Base-by-base conservation (phyloP, 2,888 invertebrate genomes). In the Halictus quadricinctus region DNA sequence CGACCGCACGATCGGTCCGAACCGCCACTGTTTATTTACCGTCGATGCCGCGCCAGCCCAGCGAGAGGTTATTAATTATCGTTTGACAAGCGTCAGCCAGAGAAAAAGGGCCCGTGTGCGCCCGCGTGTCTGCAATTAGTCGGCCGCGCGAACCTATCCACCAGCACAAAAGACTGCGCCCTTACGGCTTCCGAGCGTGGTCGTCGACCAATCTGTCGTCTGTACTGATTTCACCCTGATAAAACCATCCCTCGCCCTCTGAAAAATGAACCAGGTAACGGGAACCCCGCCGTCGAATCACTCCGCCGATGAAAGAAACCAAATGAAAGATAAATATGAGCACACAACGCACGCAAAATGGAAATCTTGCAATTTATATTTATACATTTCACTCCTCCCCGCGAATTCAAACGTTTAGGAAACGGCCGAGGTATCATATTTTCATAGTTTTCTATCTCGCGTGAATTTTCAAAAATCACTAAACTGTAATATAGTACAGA, bases 11-110 rank as follows among this genome's bases (percentile, higher is more conserved):
- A 84, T 86, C 80, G 60, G 80, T 13, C 76, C 41, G 64, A 64
- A 64, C 29, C 60, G 79, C 72, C 80, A 72, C 78, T 88, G 88
- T 90, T 89, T 90, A 89, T 90, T 90, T 90, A 90, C 80, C 85
- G 72, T 79, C 81, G 76, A 87, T 81, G 80, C 78, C 80, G 79
- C 80, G 79, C 80, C 80, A 76, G 73, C 78, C 58, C 74, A 84
- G 84, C 84, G 86, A 85, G 83, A 84, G 88, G 87, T 90, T 90
- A 90, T 90, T 92, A 92, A 92, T 92, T 92, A 92, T 91, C 90
- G 88, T 89, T 90, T 88, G 91, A 90, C 90, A 85, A 88, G 79
- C 87, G 89, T 88, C 90, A 87, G 85, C 80, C 77, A 60, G 84
- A 80, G 77, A 64, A 87, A 86, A 89, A 82, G 79, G 78, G 79